These are phyloP conservation scores for Mantis religiosa DNA, from an alignment of 2,888 invertebrate species.

Conservation along the genomic window DNA sequence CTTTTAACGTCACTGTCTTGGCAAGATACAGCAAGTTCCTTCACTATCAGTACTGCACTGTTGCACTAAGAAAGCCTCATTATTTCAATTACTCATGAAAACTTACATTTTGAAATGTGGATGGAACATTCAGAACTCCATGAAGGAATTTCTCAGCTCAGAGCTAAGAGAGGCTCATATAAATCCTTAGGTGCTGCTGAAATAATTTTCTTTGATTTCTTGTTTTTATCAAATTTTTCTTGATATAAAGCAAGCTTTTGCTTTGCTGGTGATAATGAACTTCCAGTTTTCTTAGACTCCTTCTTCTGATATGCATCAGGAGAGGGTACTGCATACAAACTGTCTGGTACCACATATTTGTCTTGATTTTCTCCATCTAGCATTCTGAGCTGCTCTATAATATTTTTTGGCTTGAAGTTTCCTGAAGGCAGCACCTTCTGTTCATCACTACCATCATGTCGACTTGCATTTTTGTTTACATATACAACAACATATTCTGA, in stretches of 20 bases:
- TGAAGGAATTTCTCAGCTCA: conserved; percentile 51
- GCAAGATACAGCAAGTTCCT: conserved; percentile 7
- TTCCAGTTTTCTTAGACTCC: conserved; percentile 42
- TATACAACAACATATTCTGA: conserved; percentile 81
- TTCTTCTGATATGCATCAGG: conserved; percentile 29
- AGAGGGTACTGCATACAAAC: conserved; percentile 5
- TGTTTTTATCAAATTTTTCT: conserved; percentile 18
- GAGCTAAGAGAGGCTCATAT: conserved; percentile 61
- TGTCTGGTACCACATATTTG: conserved; percentile 13
- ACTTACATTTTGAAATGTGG: not conserved
- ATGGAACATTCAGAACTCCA: not conserved
- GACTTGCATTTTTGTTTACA: conserved; percentile 69
- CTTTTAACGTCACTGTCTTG: not conserved
- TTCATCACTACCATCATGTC: conserved; percentile 9
- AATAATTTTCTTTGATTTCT: conserved; percentile 15
- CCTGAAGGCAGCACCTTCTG: not conserved
- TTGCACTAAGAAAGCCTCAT: not conserved
- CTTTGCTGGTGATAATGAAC: conserved; percentile 58
- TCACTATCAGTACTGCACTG: not conserved
- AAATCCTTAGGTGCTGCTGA: conserved; percentile 49
- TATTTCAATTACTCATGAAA: not conserved
- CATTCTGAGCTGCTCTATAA: conserved; percentile 72
- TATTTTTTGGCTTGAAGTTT: conserved; percentile 58
- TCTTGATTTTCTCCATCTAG: conserved; percentile 55
- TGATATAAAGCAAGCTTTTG: conserved; percentile 54